These are phyloP conservation scores for Phoebastria nigripes DNA, from an alignment of 2,797 vertebrate genomes.

Conservation along the genomic window DNA sequence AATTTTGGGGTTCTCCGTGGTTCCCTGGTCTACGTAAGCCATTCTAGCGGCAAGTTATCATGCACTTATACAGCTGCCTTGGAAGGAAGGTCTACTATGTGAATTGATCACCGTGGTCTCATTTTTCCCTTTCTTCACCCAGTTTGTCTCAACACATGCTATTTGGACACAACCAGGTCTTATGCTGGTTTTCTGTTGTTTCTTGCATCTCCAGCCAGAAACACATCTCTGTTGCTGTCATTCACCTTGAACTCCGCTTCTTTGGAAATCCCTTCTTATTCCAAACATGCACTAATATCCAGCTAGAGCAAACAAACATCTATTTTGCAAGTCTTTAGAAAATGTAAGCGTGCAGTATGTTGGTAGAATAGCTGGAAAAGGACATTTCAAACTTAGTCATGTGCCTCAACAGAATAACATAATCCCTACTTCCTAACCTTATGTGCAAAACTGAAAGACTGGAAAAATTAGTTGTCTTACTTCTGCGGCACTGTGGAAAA, in stretches of 20 bases:
- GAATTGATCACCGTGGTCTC: background rate
- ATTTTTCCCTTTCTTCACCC: background rate
- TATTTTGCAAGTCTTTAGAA: background rate
- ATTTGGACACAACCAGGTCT: background rate
- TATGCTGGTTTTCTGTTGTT: background rate
- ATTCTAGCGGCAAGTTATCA: background rate
- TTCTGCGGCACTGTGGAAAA: background rate
- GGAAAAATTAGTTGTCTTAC: background rate
- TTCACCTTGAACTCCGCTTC: background rate
- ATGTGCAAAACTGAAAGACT: background rate
- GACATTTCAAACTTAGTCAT: background rate
- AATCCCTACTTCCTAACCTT: background rate
- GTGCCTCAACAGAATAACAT: background rate
- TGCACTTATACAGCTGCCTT: background rate
- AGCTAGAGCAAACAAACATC: background rate
- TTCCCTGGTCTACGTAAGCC: background rate
- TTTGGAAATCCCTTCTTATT: background rate
- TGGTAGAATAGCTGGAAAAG: background rate
- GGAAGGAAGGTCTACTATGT: background rate
- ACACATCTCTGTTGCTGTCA: rapidly evolving
- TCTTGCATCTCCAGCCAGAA: background rate
- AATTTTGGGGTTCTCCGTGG: background rate
- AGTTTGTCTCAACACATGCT: background rate
- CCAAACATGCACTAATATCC: background rate
- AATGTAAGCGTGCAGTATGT: background rate